Percentiles rank a stretch among this genome's conserved stretches.
Evolutionary conservation across 1,140 invertebrate species (phyloP).

Genomic region (Hyphantria cunea): DNA sequence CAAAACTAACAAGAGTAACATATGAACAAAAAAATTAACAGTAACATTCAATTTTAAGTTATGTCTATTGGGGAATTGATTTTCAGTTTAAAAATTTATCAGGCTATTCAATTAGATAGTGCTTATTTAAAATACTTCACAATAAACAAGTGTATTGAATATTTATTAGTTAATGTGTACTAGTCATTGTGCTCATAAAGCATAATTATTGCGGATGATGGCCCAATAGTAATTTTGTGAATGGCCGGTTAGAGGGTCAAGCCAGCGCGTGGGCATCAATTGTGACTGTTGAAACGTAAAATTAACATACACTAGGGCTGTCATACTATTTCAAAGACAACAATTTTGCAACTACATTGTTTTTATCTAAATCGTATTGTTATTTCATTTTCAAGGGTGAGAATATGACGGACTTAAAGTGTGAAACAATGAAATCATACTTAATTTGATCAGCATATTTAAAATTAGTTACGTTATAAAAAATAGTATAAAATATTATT

Average conservation of each 20-base stretch:
- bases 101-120: no score
- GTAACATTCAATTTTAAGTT: no score
- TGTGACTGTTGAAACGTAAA: constrained; percentile 65
- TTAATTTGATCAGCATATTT: no score
- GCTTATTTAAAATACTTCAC: no score
- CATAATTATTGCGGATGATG: constrained; percentile 60
- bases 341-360: constrained; percentile 3
- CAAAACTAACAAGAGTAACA: no score
- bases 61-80: no score
- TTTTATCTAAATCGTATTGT: constrained; percentile 4
- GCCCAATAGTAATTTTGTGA: constrained; percentile 68
- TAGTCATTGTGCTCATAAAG: constrained; percentile 29
- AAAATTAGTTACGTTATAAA: no score
- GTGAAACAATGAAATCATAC: not conserved
- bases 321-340: constrained; percentile 19
- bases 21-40: no score
- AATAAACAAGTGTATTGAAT: no score
- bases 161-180: not conserved
- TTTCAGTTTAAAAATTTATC: no score
- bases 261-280: constrained; percentile 66
- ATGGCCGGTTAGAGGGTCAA: constrained; percentile 57
- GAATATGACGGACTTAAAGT: not conserved
- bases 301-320: constrained; percentile 57
- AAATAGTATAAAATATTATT: no score
- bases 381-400: not conserved